Percentiles rank a stretch among this genome's conserved stretches.
phyloP scores from a whole-genome alignment of 92 coral and sea anemone genomes.

The Umimayanthus chanpuru region DNA sequence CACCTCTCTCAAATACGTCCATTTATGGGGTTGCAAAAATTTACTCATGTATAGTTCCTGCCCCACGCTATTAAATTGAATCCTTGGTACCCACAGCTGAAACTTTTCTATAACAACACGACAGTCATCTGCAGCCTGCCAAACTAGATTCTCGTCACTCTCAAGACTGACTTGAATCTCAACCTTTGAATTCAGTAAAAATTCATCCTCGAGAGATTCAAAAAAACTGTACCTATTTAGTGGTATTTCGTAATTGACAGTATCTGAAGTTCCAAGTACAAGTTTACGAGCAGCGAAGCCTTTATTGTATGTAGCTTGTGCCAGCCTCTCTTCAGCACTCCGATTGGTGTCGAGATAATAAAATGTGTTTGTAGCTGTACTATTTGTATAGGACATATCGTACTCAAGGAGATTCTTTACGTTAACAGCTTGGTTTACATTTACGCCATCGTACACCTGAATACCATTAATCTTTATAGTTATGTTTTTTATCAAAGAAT shows the following conservation, averaged over 20 bases:
- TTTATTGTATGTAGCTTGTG: background rate
- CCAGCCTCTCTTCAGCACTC: background rate
- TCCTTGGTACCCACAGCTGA: conserved; percentile 32
- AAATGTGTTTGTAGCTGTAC: too few species aligned
- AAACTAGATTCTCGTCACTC: conserved; percentile 14
- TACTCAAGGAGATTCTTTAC: too few species aligned
- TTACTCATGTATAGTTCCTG: background rate
- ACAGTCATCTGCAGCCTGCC: conserved; percentile 8
- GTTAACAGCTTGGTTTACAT: too few species aligned
- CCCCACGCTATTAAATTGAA: conserved; percentile 1
- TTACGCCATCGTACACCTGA: too few species aligned
- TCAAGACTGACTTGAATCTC: background rate
- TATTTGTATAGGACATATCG: too few species aligned
- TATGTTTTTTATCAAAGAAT: too few species aligned
- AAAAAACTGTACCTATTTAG: conserved; percentile 47
- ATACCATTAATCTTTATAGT: too few species aligned
- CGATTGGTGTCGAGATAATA: background rate
- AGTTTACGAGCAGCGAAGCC: background rate
- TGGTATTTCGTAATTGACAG: background rate
- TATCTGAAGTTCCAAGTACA: background rate
- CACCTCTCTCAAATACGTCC: conserved; percentile 39
- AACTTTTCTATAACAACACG: conserved; percentile 9
- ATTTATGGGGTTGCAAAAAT: background rate
- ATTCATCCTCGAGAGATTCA: conserved; percentile 25
- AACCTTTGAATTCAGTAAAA: conserved; percentile 22